A percentile compares a stretch with the other conserved stretches of the same genome.
Conservation (phyloP, 2,888 invertebrate genomes). For the Arrhopalites spinosus region DNA sequence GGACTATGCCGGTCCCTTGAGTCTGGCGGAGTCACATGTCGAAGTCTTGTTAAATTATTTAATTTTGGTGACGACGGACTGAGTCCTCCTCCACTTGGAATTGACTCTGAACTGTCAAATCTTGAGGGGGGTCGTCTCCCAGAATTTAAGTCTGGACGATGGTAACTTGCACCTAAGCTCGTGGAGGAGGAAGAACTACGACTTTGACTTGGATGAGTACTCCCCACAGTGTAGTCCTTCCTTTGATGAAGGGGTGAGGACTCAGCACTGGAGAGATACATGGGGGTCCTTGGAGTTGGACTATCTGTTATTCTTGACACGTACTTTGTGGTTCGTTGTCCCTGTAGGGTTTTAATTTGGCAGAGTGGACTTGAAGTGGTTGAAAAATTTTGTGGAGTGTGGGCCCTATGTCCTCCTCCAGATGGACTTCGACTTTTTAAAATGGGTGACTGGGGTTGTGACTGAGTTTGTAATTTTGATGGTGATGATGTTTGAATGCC, state of each 20-base stretch:
- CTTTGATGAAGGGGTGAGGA: background rate
- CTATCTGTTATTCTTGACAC: background rate
- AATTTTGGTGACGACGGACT: background rate
- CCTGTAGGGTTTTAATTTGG: background rate
- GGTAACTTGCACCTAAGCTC: background rate
- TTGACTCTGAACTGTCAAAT: background rate
- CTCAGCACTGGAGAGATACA: background rate
- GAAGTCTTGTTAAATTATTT: background rate
- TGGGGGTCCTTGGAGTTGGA: background rate
- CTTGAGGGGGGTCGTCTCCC: background rate
- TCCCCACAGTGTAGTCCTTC: background rate
- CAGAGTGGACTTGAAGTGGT: background rate
- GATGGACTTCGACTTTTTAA: background rate
- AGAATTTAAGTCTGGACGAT: background rate
- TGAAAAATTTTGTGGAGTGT: too few species aligned
- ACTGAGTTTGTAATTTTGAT: background rate
- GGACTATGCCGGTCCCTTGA: background rate
- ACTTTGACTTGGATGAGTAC: background rate
- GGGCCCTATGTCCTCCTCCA: background rate
- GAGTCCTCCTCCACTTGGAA: background rate
- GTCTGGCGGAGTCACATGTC: background rate
- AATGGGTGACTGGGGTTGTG: background rate
- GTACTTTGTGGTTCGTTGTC: background rate
- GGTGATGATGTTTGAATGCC: slow-evolving; percentile 32
- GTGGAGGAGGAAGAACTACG: background rate